These are phyloP conservation scores for Helogale parvula DNA, from an alignment of 2,113 vertebrate genomes.

Conservation along the genomic window DNA sequence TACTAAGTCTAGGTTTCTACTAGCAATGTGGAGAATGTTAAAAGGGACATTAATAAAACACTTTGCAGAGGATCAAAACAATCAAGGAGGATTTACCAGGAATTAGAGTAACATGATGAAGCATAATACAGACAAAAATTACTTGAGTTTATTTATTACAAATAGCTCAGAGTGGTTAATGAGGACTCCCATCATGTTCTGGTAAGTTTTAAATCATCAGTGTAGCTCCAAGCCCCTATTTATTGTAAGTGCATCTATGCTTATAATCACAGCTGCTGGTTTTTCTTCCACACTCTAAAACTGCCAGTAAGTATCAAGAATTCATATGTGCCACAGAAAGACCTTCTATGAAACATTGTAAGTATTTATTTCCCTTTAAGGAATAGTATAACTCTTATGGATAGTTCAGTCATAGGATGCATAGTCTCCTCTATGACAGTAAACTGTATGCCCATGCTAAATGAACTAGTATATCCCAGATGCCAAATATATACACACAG, in stretches of 20 bases:
- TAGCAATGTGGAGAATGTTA: neutral
- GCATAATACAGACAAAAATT: constrained; percentile 29
- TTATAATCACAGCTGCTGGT: neutral
- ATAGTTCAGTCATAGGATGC: neutral
- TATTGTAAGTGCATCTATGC: neutral
- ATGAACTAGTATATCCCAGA: neutral
- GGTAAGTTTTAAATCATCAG: constrained; percentile 5
- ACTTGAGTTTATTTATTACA: constrained; percentile 41
- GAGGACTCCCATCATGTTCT: constrained; percentile 20
- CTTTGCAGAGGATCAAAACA: constrained; percentile 42
- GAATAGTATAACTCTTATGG: neutral
- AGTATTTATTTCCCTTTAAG: neutral
- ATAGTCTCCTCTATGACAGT: neutral
- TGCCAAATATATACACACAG: neutral
- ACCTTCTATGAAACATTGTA: neutral
- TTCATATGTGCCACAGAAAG: neutral
- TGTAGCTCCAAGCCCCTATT: neutral
- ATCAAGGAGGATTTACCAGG: constrained; percentile 53
- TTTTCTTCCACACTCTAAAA: constrained; percentile 30
- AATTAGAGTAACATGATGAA: constrained; percentile 54
- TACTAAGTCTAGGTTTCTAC: neutral
- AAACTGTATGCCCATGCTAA: neutral
- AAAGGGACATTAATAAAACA: constrained; percentile 51
- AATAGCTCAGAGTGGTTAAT: constrained; percentile 17
- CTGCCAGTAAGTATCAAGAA: neutral